These are phyloP conservation scores for Leptonema lineaticorne DNA, from an alignment of 1,140 invertebrate species.

Conservation along the genomic window DNA sequence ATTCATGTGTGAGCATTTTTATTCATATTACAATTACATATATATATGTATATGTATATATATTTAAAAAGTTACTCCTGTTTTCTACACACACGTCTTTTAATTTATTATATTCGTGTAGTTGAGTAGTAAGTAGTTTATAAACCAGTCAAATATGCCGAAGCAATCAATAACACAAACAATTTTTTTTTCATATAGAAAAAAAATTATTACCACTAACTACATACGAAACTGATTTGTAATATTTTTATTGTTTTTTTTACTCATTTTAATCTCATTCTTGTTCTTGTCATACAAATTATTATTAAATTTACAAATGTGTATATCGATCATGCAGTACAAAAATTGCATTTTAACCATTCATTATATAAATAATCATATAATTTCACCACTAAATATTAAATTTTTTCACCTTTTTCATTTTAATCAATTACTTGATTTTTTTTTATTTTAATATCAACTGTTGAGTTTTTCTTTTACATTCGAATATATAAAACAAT, in stretches of 20 bases:
- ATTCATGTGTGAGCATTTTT: slow-evolving; percentile 42
- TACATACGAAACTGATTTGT: too few species aligned
- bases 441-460: slow-evolving; percentile 27
- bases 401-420: not conserved
- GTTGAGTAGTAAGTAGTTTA: too few species aligned
- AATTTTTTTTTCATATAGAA: not conserved
- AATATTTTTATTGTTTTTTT: slow-evolving; percentile 7
- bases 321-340: slow-evolving; percentile 37
- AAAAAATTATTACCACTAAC: slow-evolving; percentile 9
- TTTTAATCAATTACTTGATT: not conserved
- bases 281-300: slow-evolving; percentile 14
- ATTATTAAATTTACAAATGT: slow-evolving; percentile 28
- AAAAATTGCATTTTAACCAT: slow-evolving; percentile 37
- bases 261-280: too few species aligned
- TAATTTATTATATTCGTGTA: too few species aligned
- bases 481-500: slow-evolving; percentile 20
- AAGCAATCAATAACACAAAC: slow-evolving; percentile 4
- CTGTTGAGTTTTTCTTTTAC: slow-evolving; percentile 14
- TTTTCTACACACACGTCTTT: not conserved
- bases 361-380: slow-evolving; percentile 11
- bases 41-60: too few species aligned
- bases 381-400: not conserved
- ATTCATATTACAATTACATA: slow-evolving; percentile 38
- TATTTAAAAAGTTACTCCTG: slow-evolving; percentile 35
- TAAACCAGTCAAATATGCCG: slow-evolving; percentile 20